These are phyloP conservation scores for Passer domesticus DNA, from an alignment of 2,113 vertebrate species.

Conservation along the genomic window DNA sequence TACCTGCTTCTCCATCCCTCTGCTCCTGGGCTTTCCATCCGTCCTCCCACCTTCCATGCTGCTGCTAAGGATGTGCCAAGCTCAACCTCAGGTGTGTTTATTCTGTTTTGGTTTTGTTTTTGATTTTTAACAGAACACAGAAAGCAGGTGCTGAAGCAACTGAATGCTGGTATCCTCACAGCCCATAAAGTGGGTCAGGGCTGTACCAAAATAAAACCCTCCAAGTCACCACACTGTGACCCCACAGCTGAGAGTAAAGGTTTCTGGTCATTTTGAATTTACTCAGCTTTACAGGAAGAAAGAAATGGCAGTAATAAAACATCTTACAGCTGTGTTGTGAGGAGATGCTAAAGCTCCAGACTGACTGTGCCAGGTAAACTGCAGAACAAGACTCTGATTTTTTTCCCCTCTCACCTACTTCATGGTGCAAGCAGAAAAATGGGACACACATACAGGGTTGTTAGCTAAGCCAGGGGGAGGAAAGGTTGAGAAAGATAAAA, in stretches of 20 bases:
- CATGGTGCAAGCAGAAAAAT: background rate
- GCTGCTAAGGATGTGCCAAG: background rate
- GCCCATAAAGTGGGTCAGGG: background rate
- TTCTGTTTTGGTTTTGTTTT: background rate
- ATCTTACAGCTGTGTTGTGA: background rate
- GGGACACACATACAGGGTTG: accelerated
- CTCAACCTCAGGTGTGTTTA: background rate
- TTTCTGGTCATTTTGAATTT: background rate
- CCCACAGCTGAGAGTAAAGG: background rate
- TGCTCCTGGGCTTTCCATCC: background rate
- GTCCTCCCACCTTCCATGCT: background rate
- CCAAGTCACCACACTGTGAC: background rate
- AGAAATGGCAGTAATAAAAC: background rate
- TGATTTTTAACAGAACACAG: background rate
- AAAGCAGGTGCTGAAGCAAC: background rate
- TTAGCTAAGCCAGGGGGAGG: background rate
- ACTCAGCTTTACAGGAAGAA: background rate
- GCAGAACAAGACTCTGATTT: background rate
- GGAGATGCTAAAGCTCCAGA: background rate
- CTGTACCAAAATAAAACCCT: background rate
- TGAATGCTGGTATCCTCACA: background rate
- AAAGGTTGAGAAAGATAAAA: background rate
- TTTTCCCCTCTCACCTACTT: background rate
- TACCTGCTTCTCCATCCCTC: background rate
- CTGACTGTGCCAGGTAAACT: background rate